phyloP scores from a whole-genome alignment of 2,797 vertebrate species.

The Micromesistius poutassou region DNA sequence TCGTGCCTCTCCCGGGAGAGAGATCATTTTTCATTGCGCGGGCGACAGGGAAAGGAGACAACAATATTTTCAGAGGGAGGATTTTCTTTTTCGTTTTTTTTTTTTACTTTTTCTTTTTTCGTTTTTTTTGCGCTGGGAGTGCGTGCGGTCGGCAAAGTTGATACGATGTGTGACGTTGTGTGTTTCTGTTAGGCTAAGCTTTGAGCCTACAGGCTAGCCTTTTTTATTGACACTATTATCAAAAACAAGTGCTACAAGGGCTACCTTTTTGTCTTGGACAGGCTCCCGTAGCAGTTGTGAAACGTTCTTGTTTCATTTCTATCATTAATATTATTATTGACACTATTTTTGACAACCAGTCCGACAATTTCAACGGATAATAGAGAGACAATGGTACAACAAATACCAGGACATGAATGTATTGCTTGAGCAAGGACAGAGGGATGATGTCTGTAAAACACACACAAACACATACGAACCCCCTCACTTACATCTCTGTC shows the following conservation, averaged over 20 bases:
- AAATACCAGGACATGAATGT: not conserved
- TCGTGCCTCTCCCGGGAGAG: not conserved
- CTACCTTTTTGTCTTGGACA: not conserved
- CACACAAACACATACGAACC: not conserved
- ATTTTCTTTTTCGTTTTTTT: constrained; percentile 65
- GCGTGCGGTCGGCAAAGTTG: not conserved
- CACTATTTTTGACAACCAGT: not conserved
- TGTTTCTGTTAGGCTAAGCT: not conserved
- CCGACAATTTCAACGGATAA: not conserved
- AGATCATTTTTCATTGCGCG: constrained; percentile 74
- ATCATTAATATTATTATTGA: not conserved
- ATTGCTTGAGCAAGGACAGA: not conserved
- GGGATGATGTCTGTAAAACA: not conserved
- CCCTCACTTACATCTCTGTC: not conserved
- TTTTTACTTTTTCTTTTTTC: constrained; percentile 54
- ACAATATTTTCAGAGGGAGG: constrained; percentile 39
- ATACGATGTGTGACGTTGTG: not conserved
- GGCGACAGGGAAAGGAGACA: constrained; percentile 62
- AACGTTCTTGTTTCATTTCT: not conserved
- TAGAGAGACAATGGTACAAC: not conserved
- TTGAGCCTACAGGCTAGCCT: not conserved
- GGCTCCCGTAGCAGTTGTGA: not conserved
- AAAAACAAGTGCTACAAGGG: too few relatives aligned
- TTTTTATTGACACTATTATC: not conserved
- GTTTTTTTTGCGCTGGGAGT: not conserved